phyloP scores from a whole-genome alignment of 1,140 invertebrate species.

The Lucilia cuprina region DNA sequence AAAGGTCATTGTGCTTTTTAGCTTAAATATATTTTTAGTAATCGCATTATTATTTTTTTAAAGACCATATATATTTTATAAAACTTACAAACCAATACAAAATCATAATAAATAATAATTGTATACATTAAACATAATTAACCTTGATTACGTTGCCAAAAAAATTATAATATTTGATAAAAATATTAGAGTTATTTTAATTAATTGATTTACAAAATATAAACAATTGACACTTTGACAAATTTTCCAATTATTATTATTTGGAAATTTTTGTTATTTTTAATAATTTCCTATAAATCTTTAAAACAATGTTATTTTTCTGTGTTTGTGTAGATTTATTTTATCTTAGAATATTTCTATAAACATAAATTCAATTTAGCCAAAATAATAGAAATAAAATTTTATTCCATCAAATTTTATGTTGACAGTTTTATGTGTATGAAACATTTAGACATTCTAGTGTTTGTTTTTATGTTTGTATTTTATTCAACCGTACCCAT shows the following conservation, averaged over 20 bases:
- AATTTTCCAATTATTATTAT: conserved; percentile 21
- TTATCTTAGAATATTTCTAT: background rate
- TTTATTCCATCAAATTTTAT: background rate
- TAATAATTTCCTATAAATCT: conserved; percentile 7
- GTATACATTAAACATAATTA: background rate
- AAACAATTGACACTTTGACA: conserved; percentile 23
- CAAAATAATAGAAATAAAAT: too few relatives aligned
- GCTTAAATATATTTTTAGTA: too few relatives aligned
- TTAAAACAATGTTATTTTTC: background rate
- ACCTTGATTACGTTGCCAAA: conserved; percentile 3
- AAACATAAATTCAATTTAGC: background rate
- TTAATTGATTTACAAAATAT: background rate
- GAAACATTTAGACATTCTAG: background rate
- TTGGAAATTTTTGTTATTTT: background rate
- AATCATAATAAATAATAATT: background rate
- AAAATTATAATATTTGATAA: background rate
- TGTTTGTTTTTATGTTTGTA: background rate
- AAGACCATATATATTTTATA: too few relatives aligned
- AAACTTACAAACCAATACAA: too few relatives aligned
- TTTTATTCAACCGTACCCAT: background rate
- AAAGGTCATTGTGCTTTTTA: too few relatives aligned
- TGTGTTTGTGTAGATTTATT: background rate
- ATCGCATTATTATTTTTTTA: too few relatives aligned
- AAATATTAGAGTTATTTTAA: background rate
- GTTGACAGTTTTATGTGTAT: background rate